Conservation (phyloP, 2,888 invertebrate species). For the Coelopa pilipes region DNA sequence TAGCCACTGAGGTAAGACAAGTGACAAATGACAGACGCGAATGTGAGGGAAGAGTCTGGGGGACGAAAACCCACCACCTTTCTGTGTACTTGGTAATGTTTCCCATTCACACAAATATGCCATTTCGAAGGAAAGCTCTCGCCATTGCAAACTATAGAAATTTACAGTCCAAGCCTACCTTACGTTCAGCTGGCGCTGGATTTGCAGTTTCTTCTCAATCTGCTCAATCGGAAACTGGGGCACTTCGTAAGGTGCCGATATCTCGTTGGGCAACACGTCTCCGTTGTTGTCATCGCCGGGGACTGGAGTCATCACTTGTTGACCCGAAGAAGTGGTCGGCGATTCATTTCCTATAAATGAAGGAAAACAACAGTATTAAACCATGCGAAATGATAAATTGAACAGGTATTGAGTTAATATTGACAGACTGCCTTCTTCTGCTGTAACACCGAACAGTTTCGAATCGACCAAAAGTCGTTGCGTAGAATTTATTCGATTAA, state of each 20-base stretch:
- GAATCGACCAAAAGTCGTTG: conserved; percentile 50
- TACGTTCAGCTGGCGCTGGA: conserved; percentile 87
- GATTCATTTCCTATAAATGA: conserved; percentile 44
- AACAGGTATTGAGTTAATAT: no score
- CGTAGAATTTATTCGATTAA: conserved; percentile 54
- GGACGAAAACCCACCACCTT: background rate
- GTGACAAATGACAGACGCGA: no score
- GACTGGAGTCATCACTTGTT: conserved; percentile 41
- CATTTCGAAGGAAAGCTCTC: no score
- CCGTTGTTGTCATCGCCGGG: conserved; percentile 42
- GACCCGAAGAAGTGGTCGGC: conserved; percentile 38
- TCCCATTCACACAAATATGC: no score
- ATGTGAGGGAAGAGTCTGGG: background rate
- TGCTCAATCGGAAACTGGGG: conserved; percentile 98
- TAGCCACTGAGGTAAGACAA: no score
- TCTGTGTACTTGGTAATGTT: background rate
- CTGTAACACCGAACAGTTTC: conserved; percentile 43
- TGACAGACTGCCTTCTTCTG: background rate
- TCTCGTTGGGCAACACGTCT: conserved; percentile 75
- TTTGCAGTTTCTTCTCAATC: conserved; percentile 90
- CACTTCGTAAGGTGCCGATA: conserved; percentile 96
- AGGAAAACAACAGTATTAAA: background rate
- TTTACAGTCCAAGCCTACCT: conserved; percentile 73
- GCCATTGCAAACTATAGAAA: no score
- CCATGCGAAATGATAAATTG: no score